Conservation (phyloP, 2,113 vertebrate species). For the Syrmaticus mikado region DNA sequence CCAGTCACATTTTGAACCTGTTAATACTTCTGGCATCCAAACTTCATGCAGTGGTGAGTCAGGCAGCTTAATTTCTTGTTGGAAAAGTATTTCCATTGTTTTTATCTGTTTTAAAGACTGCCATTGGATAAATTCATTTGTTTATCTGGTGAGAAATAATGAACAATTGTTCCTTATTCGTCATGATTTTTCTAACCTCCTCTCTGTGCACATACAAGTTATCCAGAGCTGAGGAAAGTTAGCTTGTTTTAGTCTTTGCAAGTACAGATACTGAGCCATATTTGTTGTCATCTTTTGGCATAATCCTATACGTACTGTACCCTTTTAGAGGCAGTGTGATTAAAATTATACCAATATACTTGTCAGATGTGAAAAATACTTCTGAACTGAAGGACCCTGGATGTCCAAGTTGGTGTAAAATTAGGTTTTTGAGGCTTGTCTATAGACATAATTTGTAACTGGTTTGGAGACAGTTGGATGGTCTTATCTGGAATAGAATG, state of each 20-base stretch:
- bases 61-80: background rate
- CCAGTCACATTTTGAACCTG: conserved; percentile 14
- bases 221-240: background rate
- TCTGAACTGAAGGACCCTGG: background rate
- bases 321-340: background rate
- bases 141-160: background rate
- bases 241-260: background rate
- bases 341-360: background rate
- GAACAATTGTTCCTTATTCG: background rate
- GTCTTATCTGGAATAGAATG: background rate
- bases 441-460: background rate
- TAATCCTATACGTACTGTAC: background rate
- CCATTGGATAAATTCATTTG: background rate
- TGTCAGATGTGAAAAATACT: background rate
- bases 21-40: conserved; percentile 18
- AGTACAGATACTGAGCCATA: background rate
- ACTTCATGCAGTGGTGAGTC: conserved; percentile 30
- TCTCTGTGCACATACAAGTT: background rate
- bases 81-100: background rate
- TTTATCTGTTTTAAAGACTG: conserved; percentile 20
- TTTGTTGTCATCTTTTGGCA: background rate
- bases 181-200: background rate
- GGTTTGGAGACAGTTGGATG: background rate
- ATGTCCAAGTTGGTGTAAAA: background rate
- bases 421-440: background rate